Percentiles rank a stretch among this genome's conserved stretches.
These are phyloP conservation scores for Cossypha heuglini DNA, from an alignment of 2,797 vertebrate species.

Conservation along the genomic window DNA sequence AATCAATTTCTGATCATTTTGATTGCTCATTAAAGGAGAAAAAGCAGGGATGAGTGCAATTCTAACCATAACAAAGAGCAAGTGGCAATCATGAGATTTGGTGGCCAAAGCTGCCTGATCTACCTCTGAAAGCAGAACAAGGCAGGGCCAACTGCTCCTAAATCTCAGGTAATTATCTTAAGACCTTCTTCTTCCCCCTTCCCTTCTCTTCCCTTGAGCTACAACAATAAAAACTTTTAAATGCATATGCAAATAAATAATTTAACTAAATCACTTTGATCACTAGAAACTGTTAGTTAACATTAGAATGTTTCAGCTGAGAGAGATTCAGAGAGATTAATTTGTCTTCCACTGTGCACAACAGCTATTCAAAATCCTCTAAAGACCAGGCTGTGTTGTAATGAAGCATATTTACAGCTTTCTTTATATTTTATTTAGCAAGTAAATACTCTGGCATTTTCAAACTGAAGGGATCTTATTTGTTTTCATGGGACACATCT, in stretches of 20 bases:
- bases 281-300: constrained; percentile 63
- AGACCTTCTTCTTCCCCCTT: neutral
- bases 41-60: neutral
- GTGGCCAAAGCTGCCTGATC: neutral
- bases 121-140: constrained; percentile 11
- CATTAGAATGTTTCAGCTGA: constrained; percentile 67
- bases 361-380: constrained; percentile 53
- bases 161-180: constrained; percentile 52
- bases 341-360: constrained; percentile 56
- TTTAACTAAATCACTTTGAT: constrained; percentile 68
- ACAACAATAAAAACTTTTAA: constrained; percentile 58
- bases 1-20: neutral
- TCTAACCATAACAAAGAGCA: neutral
- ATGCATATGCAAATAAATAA: constrained; percentile 71
- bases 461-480: neutral
- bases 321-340: constrained; percentile 61
- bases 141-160: neutral
- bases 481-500: constrained; percentile 22
- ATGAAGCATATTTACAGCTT: constrained; percentile 66
- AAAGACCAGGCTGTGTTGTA: constrained; percentile 41
- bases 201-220: neutral
- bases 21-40: neutral
- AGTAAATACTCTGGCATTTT: constrained; percentile 53
- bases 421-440: constrained; percentile 61
- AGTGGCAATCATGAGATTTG: neutral